A percentile compares a stretch with the other conserved stretches of the same genome.
phyloP scores from a whole-genome alignment of 2,888 invertebrate species.

The Muscina levida region DNA sequence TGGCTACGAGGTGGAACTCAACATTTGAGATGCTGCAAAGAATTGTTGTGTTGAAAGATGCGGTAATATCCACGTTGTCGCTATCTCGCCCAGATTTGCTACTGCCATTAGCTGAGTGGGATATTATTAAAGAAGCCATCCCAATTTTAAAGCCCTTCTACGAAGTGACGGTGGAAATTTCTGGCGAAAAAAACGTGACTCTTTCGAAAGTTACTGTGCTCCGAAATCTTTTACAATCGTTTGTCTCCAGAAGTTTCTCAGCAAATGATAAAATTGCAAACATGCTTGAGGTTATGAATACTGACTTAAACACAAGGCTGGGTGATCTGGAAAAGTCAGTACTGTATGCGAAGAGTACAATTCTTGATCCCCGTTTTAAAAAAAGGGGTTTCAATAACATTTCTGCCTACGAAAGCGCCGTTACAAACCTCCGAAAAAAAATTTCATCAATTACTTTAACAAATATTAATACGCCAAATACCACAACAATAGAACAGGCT shows the following conservation, averaged over 20 bases:
- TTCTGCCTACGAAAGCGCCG: not conserved
- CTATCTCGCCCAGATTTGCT: constrained; percentile 27
- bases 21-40: constrained; percentile 47
- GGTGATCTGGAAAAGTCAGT: not conserved
- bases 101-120: constrained; percentile 32
- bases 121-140: constrained; percentile 26
- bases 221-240: constrained; percentile 7
- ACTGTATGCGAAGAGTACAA: constrained; percentile 22
- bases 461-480: not conserved
- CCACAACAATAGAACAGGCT: not conserved
- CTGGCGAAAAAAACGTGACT: constrained; percentile 34
- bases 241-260: not conserved
- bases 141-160: constrained; percentile 41
- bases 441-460: too few species aligned
- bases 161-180: constrained; percentile 44
- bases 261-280: not conserved
- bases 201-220: constrained; percentile 46
- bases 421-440: not conserved
- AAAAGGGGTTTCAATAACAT: constrained; percentile 18
- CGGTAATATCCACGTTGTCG: constrained; percentile 43
- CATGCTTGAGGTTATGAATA: not conserved
- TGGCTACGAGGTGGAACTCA: constrained; percentile 53
- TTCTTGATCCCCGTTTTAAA: constrained; percentile 43
- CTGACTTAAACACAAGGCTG: not conserved
- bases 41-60: constrained; percentile 45